These are phyloP conservation scores for Crotophaga sulcirostris DNA, from an alignment of 2,113 vertebrate genomes.

Conservation along the genomic window DNA sequence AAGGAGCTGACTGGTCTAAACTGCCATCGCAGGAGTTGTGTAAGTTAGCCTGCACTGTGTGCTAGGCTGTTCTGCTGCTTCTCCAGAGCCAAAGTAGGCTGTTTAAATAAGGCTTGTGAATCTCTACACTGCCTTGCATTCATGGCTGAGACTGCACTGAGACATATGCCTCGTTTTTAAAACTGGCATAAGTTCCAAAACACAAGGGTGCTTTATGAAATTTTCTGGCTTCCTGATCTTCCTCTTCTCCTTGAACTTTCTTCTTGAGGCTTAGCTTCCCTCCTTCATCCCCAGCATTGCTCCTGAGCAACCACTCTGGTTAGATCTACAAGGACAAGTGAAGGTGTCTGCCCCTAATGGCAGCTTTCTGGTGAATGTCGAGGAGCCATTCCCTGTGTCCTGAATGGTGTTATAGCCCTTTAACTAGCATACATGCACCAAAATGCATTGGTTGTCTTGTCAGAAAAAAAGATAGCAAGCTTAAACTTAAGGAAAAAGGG, in stretches of 20 bases:
- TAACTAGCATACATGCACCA: not conserved
- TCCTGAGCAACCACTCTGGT: not conserved
- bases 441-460: not conserved
- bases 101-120: slow-evolving; percentile 41
- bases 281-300: not conserved
- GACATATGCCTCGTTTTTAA: slow-evolving; percentile 21
- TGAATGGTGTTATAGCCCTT: not conserved
- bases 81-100: slow-evolving; percentile 4
- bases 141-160: slow-evolving; percentile 23
- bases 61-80: not conserved
- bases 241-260: slow-evolving; percentile 2
- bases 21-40: not conserved
- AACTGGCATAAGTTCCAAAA: slow-evolving; percentile 2
- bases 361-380: not conserved
- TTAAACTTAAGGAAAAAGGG: not conserved
- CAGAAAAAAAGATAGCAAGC: not conserved
- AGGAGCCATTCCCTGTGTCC: not conserved
- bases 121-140: slow-evolving; percentile 47
- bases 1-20: not conserved
- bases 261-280: not conserved
- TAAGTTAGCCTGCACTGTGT: not conserved
- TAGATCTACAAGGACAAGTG: not conserved
- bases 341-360: not conserved
- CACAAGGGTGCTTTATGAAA: slow-evolving; percentile 39
- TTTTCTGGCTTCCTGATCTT: slow-evolving; percentile 27